Percentiles rank a stretch among this genome's conserved stretches.
Conservation (phyloP, 2,888 invertebrate species). For the Drosophila mimica region DNA sequence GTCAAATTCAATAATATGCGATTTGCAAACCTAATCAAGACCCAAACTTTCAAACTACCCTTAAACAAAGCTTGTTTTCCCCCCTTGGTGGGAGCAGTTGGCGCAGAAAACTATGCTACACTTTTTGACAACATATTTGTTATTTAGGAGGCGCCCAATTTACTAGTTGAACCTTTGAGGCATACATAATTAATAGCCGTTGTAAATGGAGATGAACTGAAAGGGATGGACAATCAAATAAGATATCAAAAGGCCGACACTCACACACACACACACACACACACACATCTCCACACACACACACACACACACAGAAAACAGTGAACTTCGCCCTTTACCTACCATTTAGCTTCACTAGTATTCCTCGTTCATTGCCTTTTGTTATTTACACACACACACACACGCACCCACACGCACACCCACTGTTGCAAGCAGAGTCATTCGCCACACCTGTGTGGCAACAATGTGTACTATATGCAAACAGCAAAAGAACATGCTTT, state of each 20-base stretch:
- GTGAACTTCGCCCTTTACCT: constrained; percentile 46
- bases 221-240: constrained; percentile 55
- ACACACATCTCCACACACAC: constrained; percentile 3
- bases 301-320: constrained; percentile 10
- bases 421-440: neutral
- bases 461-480: neutral
- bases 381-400: constrained; percentile 43
- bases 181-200: constrained; percentile 63
- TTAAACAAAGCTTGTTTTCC: constrained; percentile 1
- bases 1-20: constrained; percentile 57
- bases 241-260: constrained; percentile 52
- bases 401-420: constrained; percentile 19
- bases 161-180: constrained; percentile 54
- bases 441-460: neutral
- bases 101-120: constrained; percentile 55
- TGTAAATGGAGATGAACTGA: constrained; percentile 48
- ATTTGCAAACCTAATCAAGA: constrained; percentile 58
- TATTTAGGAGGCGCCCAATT: constrained; percentile 35
- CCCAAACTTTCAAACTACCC: constrained; percentile 10
- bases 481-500: neutral
- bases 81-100: neutral
- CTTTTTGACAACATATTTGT: constrained; percentile 45
- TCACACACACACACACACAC: constrained; percentile 7
- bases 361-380: constrained; percentile 59
- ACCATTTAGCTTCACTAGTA: constrained; percentile 28